Base-by-base conservation (phyloP, 2,797 vertebrate genomes). In the Acridotheres tristis region DNA sequence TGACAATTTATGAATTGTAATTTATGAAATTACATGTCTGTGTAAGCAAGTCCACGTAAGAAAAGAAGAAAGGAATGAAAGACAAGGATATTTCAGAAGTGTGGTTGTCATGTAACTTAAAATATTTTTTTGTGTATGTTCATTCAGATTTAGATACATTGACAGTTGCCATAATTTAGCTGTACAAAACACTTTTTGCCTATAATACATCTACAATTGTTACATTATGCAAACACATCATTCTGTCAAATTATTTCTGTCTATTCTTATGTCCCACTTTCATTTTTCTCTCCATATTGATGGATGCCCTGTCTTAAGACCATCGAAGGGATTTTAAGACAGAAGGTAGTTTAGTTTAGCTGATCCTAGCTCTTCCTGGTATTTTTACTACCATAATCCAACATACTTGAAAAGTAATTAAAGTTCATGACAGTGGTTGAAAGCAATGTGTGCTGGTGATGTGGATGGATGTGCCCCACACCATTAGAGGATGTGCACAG, bases 401-500 rank as follows among this genome's bases (percentile, higher is more conserved):
- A 32, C 10, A 57, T 40, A 26, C 29, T 27, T 86, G 42, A 50
- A 25, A 71, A 67, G 8, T 59, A 48, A 38, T 27, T 58, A 14
- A 72, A 11, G 50, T 34, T 26, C 29, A 26, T 29, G 15, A 7
- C 15, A 23, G 7, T 16, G 26, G 27, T 12, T 62, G 67, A 83
- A 80, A 88, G 25, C 40, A 83, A 32, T 1, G 1, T 19, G 12
- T 53, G 5, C 22, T 40, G 27, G 25, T 66, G 81, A 13, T 34
- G 22, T 13, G 0, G 0, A 9, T 11, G 32, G 61, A 48, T 42
- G 45, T 71, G 29, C 30, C 42, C 36, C 73, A 30, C 18, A 45
- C 72, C 54, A 45, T 8, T 26, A 20, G 40, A 53, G 16, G 42
- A 61, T 17, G 6, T 17, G 7, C 40, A 40, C 20, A 23, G 32